phyloP scores from a whole-genome alignment of 2,113 vertebrate species.

The Leptocoma aspasia region DNA sequence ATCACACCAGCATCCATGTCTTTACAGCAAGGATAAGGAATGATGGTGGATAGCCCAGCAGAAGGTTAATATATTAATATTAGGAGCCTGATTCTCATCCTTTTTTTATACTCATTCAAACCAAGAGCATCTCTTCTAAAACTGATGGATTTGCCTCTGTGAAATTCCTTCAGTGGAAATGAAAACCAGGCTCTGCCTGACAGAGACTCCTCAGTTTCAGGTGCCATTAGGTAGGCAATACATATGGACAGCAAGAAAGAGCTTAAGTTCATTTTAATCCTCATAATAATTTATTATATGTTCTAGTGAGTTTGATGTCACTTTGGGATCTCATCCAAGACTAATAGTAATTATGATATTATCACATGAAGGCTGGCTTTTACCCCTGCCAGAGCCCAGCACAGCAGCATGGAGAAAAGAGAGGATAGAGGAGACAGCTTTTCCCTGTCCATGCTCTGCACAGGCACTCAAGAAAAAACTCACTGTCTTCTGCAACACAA shows the following conservation, averaged over 20 bases:
- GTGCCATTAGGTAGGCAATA: not conserved
- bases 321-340: not conserved
- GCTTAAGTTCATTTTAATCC: not conserved
- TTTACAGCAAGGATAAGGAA: not conserved
- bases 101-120: not conserved
- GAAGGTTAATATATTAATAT: not conserved
- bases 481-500: not conserved
- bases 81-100: not conserved
- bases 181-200: not conserved
- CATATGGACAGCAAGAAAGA: not conserved
- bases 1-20: not conserved
- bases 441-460: not conserved
- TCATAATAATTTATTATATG: not conserved
- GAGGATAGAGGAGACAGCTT: not conserved
- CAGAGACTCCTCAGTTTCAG: not conserved
- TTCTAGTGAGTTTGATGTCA: slow-evolving; percentile 17
- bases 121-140: not conserved
- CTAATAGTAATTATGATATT: slow-evolving; percentile 8
- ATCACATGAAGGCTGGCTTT: not conserved
- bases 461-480: not conserved
- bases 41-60: not conserved
- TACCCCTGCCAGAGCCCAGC: not conserved
- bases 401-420: not conserved
- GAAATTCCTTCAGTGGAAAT: not conserved
- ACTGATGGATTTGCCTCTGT: not conserved